Evolutionary conservation across 2,888 invertebrate species (phyloP), one percentile per base, ranked within the genome.

Genomic region (Eulithis prunata): DNA sequence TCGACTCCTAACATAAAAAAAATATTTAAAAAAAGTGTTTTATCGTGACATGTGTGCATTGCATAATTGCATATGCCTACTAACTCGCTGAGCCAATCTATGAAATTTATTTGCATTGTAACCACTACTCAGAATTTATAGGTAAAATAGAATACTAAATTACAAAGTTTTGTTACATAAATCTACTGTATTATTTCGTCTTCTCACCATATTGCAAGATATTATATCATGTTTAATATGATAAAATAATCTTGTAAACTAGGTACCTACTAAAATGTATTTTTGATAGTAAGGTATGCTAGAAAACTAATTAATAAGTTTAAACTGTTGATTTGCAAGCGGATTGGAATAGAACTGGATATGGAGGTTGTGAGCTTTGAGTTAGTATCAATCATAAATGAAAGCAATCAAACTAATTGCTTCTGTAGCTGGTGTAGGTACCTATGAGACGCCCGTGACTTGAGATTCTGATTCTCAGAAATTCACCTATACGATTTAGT

Each of bases 321-420:
- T 45, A n/a, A 51, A 28, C 32, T 57, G 32, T 66, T 58, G 11
- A 58, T 52, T 49, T 53, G 53, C 32, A 53, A 65, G 56, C 45
- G 21, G 28, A 47, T 56, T 56, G 46, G 14, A 62, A 51, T 52
- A 41, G 47, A 60, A 46, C 38, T 14, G 7, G 49, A 57, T 55
- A 38, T 55, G 54, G 60, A 52, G 47, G 46, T 53, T 51, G 60
- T 54, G 46, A 61, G 58, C 57, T 64, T 64, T 13, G 49, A 10
- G 51, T 61, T 54, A 57, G 60, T 60, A 56, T 51, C 60, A 68
- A 61, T 64, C 61, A 54, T 57, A 60, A 63, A 68, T 43, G 57
- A 64, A 55, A 64, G 68, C 61, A 64, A 68, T 68, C 64, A 55
- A 64, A 64, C 57, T 57, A 62, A 64, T 58, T 60, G 52, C 28